Conservation (phyloP, 2,797 vertebrate genomes). For the Echeneis naucrates region DNA sequence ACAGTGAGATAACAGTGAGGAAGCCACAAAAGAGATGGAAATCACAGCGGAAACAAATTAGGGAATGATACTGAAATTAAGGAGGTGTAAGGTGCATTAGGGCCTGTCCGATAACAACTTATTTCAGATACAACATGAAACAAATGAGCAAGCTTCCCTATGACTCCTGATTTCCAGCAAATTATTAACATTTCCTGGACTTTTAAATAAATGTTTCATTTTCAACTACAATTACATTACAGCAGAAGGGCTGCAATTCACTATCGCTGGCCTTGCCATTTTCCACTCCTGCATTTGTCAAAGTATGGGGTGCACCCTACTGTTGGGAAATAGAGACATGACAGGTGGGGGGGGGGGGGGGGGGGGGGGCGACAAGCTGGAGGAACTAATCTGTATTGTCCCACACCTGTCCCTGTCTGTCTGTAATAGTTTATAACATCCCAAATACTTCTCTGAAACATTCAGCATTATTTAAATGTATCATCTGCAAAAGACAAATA, state of each 20-base stretch:
- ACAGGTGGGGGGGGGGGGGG: too few relatives aligned
- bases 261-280: conserved; percentile 55
- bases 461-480: conserved; percentile 5
- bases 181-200: conserved; percentile 52
- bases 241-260: conserved; percentile 62
- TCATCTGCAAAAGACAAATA: conserved; percentile 9
- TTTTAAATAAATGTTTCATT: conserved; percentile 57
- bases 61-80: conserved; percentile 24
- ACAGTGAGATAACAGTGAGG: conserved; percentile 29
- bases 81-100: conserved; percentile 7
- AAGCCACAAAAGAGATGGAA: conserved; percentile 34
- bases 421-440: conserved; percentile 13
- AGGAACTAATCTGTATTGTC: too few relatives aligned
- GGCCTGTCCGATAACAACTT: conserved; percentile 27
- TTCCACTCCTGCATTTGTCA: too few relatives aligned
- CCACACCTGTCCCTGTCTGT: too few relatives aligned
- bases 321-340: conserved; percentile 45
- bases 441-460: conserved; percentile 9
- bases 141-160: too few relatives aligned
- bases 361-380: too few relatives aligned
- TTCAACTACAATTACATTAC: conserved; percentile 56
- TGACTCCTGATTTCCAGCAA: too few relatives aligned
- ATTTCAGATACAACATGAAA: conserved; percentile 12
- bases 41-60: conserved; percentile 40
- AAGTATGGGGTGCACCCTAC: too few relatives aligned